These are phyloP conservation scores for Agrotis clavis DNA, from an alignment of 2,888 invertebrate species.

Conservation along the genomic window DNA sequence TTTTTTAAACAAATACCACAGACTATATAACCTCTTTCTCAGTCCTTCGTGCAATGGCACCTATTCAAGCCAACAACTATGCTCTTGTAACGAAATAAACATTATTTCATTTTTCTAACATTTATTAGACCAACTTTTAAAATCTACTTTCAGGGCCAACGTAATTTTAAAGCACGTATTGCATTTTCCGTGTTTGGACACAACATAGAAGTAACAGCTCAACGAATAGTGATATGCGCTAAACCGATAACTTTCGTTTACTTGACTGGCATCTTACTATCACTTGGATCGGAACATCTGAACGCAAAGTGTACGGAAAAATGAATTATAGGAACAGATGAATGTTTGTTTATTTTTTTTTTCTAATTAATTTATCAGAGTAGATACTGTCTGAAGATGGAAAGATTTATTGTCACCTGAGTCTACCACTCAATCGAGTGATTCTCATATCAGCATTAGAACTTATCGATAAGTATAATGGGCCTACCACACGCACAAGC, in stretches of 20 bases:
- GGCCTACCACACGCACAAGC: no score
- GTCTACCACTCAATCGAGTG: no score
- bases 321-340: no score
- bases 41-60: constrained; percentile 65
- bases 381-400: no score
- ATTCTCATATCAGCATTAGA: no score
- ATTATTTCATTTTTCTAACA: constrained; percentile 51
- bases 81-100: constrained; percentile 52
- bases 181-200: constrained; percentile 26
- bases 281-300: no score
- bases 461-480: no score
- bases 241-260: not conserved
- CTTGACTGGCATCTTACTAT: not conserved
- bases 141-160: constrained; percentile 33
- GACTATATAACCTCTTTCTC: constrained; percentile 56
- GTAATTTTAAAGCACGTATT: constrained; percentile 50
- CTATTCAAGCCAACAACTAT: constrained; percentile 55
- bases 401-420: no score
- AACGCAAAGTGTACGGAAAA: no score
- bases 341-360: no score
- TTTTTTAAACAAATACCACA: constrained; percentile 60
- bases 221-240: not conserved
- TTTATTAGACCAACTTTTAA: constrained; percentile 35
- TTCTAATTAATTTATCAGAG: no score
- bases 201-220: constrained; percentile 31